Base-by-base conservation (phyloP, 2,888 invertebrate genomes). In the Drosophila incognita region DNA sequence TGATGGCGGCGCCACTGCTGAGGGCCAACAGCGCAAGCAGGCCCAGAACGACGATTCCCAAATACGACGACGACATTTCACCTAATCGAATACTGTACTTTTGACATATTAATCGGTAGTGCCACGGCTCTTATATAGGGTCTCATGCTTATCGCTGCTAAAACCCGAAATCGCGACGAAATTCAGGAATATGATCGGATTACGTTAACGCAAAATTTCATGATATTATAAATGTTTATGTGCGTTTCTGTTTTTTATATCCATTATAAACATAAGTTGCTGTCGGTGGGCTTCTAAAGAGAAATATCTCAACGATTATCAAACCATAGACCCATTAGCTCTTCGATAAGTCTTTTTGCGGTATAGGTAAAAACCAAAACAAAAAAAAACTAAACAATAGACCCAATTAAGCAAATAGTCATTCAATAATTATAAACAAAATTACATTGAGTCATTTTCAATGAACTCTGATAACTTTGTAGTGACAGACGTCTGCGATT, bases 211-310 rank as follows among this genome's bases (percentile, higher is more conserved):
- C 15, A 76, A 86, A 61, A 72, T 76, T 58, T 68, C 64, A 59
- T 65, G 72, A 85, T 87, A 84, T 89, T 74, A 74, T 87, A 82
- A 85, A 79, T 15, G 64, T 71, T 82, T 77, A 85, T 85, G 46
- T 71, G 51, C 21, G 29, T 13, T 52, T 29, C 35, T 57, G 13
- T 56, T 36, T 67, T 90, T 88, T 89, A 91, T 91, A 91, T 90
- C 81, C 83, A 82, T 84, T 76, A 91, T 90, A 91, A 91, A 90
- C 61, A 60, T 15, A 66, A 65, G 79, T 13, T 6, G 76, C 74
- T 82, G 83, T 77, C 83, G 90, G 83, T 86, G 74, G 69, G 64
- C 74, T 89, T 89, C 76, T 72, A 76, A 79, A 76, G 70, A 76
- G 68, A 76, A 77, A 81, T 72, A 24, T 49, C 65, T 67, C 35